Conservation (phyloP, 1,140 invertebrate genomes). For the Drosophila littoralis region DNA sequence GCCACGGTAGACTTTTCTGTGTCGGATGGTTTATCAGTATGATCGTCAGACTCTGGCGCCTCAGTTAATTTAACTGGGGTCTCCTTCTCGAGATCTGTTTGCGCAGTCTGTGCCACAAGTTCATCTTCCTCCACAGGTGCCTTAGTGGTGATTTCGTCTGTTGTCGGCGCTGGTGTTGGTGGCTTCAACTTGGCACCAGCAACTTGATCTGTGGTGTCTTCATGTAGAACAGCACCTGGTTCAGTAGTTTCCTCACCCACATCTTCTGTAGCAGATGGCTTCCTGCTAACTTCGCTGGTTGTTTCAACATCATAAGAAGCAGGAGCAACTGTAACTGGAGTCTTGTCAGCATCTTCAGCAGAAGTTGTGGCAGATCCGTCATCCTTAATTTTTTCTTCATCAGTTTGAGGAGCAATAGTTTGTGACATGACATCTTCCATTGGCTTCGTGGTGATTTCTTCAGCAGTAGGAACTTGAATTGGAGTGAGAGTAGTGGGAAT, state of each 20-base stretch:
- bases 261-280: constrained; percentile 46
- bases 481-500: constrained; percentile 44
- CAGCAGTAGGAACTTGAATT: constrained; percentile 41
- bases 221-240: constrained; percentile 21
- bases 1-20: constrained; percentile 47
- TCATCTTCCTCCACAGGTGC: constrained; percentile 42
- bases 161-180: constrained; percentile 24
- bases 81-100: constrained; percentile 42
- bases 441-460: constrained; percentile 59
- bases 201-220: constrained; percentile 47
- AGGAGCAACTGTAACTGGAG: constrained; percentile 50
- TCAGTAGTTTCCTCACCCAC: constrained; percentile 43
- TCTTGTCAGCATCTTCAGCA: constrained; percentile 48
- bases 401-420: constrained; percentile 47
- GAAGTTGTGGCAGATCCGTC: constrained; percentile 40
- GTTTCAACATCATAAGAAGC: constrained; percentile 47
- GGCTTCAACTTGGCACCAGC: constrained; percentile 52
- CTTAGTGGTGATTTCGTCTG: constrained; percentile 35
- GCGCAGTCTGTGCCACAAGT: constrained; percentile 36
- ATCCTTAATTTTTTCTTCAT: constrained; percentile 36
- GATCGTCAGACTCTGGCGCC: constrained; percentile 19
- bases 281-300: constrained; percentile 44
- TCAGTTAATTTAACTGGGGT: constrained; percentile 40
- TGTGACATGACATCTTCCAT: constrained; percentile 62
- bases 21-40: constrained; percentile 26